Evolutionary conservation across 1,140 invertebrate genomes (phyloP), one percentile per base, ranked within the genome.

Genomic region (Ceratosolen solmsi): DNA sequence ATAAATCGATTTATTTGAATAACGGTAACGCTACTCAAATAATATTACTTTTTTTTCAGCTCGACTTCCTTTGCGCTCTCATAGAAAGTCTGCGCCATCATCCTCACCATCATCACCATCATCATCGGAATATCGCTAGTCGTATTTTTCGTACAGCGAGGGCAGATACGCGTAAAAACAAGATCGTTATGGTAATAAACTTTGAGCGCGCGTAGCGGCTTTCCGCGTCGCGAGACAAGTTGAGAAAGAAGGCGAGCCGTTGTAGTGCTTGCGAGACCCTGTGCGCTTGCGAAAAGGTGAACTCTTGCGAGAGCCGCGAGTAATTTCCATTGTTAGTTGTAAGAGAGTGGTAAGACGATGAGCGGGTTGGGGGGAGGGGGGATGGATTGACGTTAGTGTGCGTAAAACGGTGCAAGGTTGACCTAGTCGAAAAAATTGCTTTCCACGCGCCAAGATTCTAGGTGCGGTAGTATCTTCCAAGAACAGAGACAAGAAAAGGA

Each of bases 261-360:
- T 27, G 49, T 7, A 25, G 76, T 84, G 86, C 85, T 88, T 89
- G 88, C 87, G 76, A 22, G 85, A 83, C 84, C 82, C 70, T 36
- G 56, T 22, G 58, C 46, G 22, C 80, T 89, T 89, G 88, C 88
- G 87, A 90, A 90, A 89, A 89, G 88, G 86, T 86, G 85, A 51
- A 30, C 9, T 25, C 46, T 51, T 46, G 70, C 38, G 41, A 84
- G 41, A 27, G n/a, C 82, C 65, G 36, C 63, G 46, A 27, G 65
- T 84, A 83, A 84, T 84, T 87, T 86, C 85, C 82, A 87, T 87
- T 87, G 87, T 87, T 87, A 79, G 80, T 25, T 2, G 60, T 11
- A 27, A 9, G 25, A 60, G 56, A 60, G 5, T 5, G 27, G 30
- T 4, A 27, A 33, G 30, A 11, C 15, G 71, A 46, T 71, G 82